Percentiles rank a stretch among this genome's conserved stretches.
Evolutionary conservation across 2,797 vertebrate genomes (phyloP).

Genomic region (Alectoris magna): DNA sequence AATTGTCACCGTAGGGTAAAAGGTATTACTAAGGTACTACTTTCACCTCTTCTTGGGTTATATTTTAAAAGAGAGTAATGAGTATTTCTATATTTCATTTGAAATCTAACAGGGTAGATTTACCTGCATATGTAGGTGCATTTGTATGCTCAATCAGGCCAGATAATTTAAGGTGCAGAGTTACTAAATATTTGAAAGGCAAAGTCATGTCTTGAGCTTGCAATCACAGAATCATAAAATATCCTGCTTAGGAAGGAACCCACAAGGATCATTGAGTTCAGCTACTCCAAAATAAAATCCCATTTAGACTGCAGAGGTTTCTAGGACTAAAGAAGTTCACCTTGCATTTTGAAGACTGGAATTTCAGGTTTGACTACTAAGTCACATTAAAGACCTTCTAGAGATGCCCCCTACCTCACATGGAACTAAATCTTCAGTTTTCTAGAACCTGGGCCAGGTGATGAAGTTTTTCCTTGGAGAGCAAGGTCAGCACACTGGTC

Average conservation of each 20-base stretch:
- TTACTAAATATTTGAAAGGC: background rate
- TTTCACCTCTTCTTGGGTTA: background rate
- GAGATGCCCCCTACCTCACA: background rate
- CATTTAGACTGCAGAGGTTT: background rate
- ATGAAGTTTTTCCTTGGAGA: background rate
- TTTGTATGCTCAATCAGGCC: background rate
- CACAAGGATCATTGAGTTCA: background rate
- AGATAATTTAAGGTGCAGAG: background rate
- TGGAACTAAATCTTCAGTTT: background rate
- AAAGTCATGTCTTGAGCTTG: background rate
- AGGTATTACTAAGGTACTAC: accelerated
- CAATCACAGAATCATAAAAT: background rate
- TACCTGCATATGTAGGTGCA: too few species aligned
- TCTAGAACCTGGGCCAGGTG: background rate
- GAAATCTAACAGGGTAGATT: background rate
- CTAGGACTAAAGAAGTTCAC: background rate
- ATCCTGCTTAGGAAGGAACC: background rate
- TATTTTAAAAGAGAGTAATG: background rate
- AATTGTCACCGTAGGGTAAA: background rate
- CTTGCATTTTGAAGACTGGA: background rate
- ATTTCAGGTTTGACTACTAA: background rate
- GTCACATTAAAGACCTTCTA: background rate
- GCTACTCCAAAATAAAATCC: background rate
- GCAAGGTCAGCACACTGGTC: background rate
- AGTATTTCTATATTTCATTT: background rate